Evolutionary conservation across 2,113 vertebrate species (phyloP).

Genomic region (Grus americana): DNA sequence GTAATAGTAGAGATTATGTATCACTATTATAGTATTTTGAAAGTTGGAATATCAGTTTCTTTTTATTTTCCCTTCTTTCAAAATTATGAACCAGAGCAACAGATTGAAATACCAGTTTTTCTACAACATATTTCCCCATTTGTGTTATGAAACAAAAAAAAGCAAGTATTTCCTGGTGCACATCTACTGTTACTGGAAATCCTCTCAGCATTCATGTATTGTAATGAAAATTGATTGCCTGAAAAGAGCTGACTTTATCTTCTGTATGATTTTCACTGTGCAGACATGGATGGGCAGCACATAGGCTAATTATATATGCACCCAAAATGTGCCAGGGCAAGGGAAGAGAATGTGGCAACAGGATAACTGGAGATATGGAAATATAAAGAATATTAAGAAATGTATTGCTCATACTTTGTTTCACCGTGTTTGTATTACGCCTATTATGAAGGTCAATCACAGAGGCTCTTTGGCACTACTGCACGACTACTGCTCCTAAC

Average conservation of each 20-base stretch:
- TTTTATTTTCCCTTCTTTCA: not conserved
- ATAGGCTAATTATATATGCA: not conserved
- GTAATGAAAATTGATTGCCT: not conserved
- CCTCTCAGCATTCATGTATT: not conserved
- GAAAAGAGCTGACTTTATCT: not conserved
- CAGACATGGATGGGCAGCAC: not conserved
- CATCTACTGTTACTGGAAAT: not conserved
- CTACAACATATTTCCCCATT: accelerated
- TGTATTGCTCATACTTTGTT: not conserved
- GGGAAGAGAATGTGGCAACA: not conserved
- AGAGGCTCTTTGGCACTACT: not conserved
- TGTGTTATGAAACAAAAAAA: not conserved
- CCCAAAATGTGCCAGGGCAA: not conserved
- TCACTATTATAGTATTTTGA: not conserved
- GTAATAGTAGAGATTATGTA: not conserved
- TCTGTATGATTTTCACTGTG: not conserved
- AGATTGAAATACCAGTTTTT: not conserved
- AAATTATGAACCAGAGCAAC: not conserved
- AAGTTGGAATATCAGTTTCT: not conserved
- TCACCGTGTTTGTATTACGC: not conserved
- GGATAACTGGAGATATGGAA: not conserved
- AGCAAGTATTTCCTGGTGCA: not conserved
- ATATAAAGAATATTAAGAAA: not conserved
- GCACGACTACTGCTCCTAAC: not conserved
- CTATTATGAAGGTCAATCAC: not conserved